A percentile compares a stretch with the other conserved stretches of the same genome.
Conservation (phyloP, 2,113 vertebrate species). For the Conger conger region DNA sequence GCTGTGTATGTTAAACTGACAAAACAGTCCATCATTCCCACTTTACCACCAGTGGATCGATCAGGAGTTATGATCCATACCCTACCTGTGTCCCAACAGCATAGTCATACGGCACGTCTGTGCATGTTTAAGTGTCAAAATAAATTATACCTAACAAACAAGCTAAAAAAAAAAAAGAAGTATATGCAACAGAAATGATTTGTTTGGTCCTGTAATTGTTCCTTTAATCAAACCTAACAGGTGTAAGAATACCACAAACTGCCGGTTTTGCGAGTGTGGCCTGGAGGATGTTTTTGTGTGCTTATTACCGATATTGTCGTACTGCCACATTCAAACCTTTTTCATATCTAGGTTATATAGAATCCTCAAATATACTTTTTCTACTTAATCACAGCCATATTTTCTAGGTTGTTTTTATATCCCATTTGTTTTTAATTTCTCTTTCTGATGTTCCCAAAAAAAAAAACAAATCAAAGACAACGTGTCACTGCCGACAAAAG, state of each 20-base stretch:
- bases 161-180: constrained; percentile 7
- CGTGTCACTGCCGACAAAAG: constrained; percentile 70
- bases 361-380: constrained; percentile 62
- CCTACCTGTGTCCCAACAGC: constrained; percentile 35
- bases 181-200: constrained; percentile 25
- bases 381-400: constrained; percentile 74
- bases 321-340: constrained; percentile 65
- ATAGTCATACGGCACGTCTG: constrained; percentile 23
- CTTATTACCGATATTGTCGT: constrained; percentile 54
- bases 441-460: constrained; percentile 47
- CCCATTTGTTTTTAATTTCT: constrained; percentile 59
- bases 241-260: constrained; percentile 27
- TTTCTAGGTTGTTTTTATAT: constrained; percentile 72
- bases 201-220: constrained; percentile 22
- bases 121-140: constrained; percentile 21
- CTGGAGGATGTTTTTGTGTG: constrained; percentile 42
- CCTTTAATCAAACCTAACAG: constrained; percentile 16
- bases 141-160: constrained; percentile 26
- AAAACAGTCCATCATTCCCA: constrained; percentile 44
- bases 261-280: constrained; percentile 29
- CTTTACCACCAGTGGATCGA: constrained; percentile 13
- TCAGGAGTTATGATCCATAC: constrained; percentile 37
- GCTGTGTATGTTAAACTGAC: constrained; percentile 37
- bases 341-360: constrained; percentile 54
- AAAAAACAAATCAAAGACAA: constrained; percentile 56